Percentiles rank a stretch among this genome's conserved stretches.
Conservation (phyloP, 2,113 vertebrate genomes). For the Manacus vitellinus region DNA sequence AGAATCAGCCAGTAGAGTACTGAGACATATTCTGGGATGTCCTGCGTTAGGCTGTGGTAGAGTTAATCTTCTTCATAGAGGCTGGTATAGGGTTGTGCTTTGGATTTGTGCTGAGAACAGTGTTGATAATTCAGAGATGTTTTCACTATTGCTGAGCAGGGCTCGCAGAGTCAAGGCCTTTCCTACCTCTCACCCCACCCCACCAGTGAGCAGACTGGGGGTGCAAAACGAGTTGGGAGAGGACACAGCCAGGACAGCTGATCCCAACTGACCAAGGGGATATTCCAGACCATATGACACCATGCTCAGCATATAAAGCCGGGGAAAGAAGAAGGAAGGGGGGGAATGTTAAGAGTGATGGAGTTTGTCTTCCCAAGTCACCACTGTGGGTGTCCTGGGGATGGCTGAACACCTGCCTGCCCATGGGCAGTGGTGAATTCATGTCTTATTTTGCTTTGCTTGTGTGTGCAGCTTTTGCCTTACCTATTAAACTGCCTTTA, state of each 20-base stretch:
- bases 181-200: not conserved
- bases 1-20: not conserved
- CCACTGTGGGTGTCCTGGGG: not conserved
- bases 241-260: not conserved
- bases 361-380: not conserved
- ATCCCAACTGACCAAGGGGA: not conserved
- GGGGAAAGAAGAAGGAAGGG: not conserved
- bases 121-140: not conserved
- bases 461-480: not conserved
- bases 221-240: not conserved
- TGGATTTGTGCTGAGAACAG: not conserved
- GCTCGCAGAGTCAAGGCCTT: not conserved
- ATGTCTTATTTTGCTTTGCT: not conserved
- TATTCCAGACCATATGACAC: not conserved
- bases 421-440: not conserved
- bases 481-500: not conserved
- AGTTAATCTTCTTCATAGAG: not conserved
- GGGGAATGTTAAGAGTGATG: not conserved
- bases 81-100: not conserved
- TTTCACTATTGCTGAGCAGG: not conserved
- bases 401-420: not conserved
- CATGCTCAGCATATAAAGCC: not conserved
- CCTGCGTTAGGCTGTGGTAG: not conserved
- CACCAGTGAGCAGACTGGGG: not conserved
- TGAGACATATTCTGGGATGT: not conserved